Evolutionary conservation across 2,797 vertebrate genomes (phyloP).

Genomic region (Decapterus maruadsi): DNA sequence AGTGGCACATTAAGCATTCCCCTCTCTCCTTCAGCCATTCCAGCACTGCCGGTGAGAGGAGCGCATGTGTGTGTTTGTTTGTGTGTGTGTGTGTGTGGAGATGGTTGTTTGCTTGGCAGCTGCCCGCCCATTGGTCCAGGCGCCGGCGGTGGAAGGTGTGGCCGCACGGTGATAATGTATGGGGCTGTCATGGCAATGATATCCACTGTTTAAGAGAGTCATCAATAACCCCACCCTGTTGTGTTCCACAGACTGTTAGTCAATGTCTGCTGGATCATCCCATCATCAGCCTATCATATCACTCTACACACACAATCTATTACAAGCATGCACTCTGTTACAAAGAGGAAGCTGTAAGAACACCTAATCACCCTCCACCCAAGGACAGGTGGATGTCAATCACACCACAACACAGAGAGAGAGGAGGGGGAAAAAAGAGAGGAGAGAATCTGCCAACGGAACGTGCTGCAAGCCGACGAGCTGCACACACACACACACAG

Average conservation of each 20-base stretch:
- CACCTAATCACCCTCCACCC: slow-evolving; percentile 57
- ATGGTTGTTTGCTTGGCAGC: slow-evolving; percentile 70
- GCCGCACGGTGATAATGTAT: slow-evolving; percentile 68
- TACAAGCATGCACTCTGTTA: slow-evolving; percentile 59
- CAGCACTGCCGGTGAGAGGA: slow-evolving; percentile 50
- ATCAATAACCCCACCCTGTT: slow-evolving; percentile 81
- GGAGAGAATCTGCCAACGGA: slow-evolving; percentile 18
- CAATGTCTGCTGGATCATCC: slow-evolving; percentile 71
- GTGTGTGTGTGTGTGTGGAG: too few species aligned
- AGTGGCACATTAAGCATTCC: slow-evolving; percentile 79
- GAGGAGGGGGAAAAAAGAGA: not conserved
- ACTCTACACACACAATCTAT: slow-evolving; percentile 59
- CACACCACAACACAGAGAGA: slow-evolving; percentile 25
- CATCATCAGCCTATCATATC: slow-evolving; percentile 73
- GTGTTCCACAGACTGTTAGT: slow-evolving; percentile 65
- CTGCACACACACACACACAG: slow-evolving; percentile 12
- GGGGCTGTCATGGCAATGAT: slow-evolving; percentile 82
- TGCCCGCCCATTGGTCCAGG: slow-evolving; percentile 69
- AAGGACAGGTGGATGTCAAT: slow-evolving; percentile 74
- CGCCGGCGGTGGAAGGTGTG: slow-evolving; percentile 46
- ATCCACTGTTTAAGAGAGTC: slow-evolving; percentile 74
- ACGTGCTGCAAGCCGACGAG: not conserved
- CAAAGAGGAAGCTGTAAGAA: slow-evolving; percentile 60
- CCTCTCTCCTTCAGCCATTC: slow-evolving; percentile 61
- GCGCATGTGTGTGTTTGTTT: too few species aligned